Conservation (phyloP, 2,888 invertebrate species). For the Mayetiola destructor region DNA sequence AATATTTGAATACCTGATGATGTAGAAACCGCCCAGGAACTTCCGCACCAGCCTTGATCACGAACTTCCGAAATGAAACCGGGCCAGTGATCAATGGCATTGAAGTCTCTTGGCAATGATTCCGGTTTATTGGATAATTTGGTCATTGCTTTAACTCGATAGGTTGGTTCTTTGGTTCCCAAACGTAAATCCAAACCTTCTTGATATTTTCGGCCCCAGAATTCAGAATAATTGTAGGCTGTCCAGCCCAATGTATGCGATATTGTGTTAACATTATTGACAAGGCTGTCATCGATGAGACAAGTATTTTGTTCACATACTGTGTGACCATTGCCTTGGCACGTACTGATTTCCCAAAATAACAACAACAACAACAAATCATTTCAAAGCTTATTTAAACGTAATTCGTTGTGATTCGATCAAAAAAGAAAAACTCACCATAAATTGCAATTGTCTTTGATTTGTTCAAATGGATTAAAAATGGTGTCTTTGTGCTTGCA, state of each 20-base stretch:
- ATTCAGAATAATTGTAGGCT: slow-evolving; percentile 65
- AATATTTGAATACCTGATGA: too few species aligned
- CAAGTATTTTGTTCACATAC: slow-evolving; percentile 59
- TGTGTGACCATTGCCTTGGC: slow-evolving; percentile 31
- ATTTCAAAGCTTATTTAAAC: background rate
- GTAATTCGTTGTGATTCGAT: slow-evolving; percentile 7
- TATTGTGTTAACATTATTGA: slow-evolving; percentile 48
- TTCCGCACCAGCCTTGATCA: slow-evolving; percentile 64
- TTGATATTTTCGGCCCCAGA: slow-evolving; percentile 66
- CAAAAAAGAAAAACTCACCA: slow-evolving; percentile 42
- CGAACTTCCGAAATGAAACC: slow-evolving; percentile 51
- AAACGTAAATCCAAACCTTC: slow-evolving; percentile 65
- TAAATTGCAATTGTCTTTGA: slow-evolving; percentile 53
- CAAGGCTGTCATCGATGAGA: slow-evolving; percentile 54
- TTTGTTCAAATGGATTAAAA: slow-evolving; percentile 38
- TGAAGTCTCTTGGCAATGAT: slow-evolving; percentile 54
- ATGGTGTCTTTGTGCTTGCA: slow-evolving; percentile 39
- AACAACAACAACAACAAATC: background rate
- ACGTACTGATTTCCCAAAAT: slow-evolving; percentile 38
- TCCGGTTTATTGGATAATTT: slow-evolving; percentile 26
- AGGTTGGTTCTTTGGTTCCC: slow-evolving; percentile 31
- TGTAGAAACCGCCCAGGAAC: slow-evolving; percentile 88
- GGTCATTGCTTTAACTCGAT: slow-evolving; percentile 32
- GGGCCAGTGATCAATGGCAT: slow-evolving; percentile 62
- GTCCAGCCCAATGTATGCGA: slow-evolving; percentile 50